phyloP scores from a whole-genome alignment of 2,797 vertebrate species.

The Varecia variegata region DNA sequence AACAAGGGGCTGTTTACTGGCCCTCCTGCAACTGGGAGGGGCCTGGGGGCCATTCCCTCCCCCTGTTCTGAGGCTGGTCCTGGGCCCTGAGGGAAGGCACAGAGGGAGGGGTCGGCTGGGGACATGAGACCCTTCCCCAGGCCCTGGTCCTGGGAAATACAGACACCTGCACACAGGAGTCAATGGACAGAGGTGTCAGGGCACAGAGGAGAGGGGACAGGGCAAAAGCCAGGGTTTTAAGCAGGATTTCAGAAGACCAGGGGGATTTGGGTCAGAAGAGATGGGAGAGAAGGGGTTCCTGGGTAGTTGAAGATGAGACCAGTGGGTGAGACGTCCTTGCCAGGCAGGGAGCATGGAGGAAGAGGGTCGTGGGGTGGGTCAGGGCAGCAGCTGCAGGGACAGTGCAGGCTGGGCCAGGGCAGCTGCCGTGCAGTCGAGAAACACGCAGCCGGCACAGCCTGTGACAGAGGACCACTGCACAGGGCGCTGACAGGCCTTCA shows the following conservation, averaged over 20 bases:
- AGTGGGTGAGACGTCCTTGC: not conserved
- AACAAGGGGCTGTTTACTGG: rapidly evolving
- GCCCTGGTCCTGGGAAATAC: too few species aligned
- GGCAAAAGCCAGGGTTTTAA: not conserved
- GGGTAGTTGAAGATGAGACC: not conserved
- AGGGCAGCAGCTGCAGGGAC: not conserved
- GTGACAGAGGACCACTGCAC: rapidly evolving
- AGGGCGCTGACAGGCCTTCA: not conserved
- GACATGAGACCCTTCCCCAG: not conserved
- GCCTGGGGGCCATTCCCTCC: too few species aligned
- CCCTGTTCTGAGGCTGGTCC: not conserved
- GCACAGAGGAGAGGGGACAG: not conserved
- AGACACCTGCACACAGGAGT: not conserved
- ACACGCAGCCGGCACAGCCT: not conserved
- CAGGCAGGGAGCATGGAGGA: not conserved
- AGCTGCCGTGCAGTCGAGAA: not conserved
- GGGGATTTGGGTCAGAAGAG: not conserved
- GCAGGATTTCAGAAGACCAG: not conserved
- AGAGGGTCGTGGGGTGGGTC: not conserved
- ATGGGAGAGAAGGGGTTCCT: not conserved
- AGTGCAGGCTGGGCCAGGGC: too few species aligned
- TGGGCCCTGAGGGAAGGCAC: too few species aligned
- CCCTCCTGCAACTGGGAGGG: not conserved
- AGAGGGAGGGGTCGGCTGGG: not conserved
- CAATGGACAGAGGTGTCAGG: not conserved